Percentiles rank a stretch among this genome's conserved stretches.
Evolutionary conservation across 2,797 vertebrate species (phyloP).

Genomic region (Falco columbarius): DNA sequence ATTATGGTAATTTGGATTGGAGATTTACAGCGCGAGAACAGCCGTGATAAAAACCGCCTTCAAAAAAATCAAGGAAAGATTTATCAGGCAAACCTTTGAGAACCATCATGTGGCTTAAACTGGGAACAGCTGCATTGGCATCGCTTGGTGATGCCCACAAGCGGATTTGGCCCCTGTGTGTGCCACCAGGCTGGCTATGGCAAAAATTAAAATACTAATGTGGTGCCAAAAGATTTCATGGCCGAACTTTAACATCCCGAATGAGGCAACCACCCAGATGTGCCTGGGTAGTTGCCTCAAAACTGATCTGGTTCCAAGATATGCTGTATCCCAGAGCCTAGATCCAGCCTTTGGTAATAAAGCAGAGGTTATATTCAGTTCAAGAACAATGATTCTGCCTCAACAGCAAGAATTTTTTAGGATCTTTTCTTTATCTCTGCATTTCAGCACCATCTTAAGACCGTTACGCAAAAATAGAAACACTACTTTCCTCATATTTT

Average conservation of each 20-base stretch:
- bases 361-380: neutral
- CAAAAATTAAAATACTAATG: neutral
- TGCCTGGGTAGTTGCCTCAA: neutral
- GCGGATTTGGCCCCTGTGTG: neutral
- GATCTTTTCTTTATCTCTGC: constrained; percentile 8
- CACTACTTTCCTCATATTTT: neutral
- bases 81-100: neutral
- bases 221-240: neutral
- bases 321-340: neutral
- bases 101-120: fast-evolving
- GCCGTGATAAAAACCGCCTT: neutral
- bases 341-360: neutral
- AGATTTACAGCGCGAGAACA: neutral
- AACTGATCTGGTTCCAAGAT: neutral
- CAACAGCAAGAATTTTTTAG: constrained; percentile 4
- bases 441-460: constrained; percentile 57
- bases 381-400: neutral
- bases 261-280: neutral
- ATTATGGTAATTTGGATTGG: fast-evolving
- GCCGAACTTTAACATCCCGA: neutral
- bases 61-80: neutral
- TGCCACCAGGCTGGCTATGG: neutral
- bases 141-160: neutral
- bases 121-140: neutral
- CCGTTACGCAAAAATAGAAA: constrained; percentile 25